phyloP scores from a whole-genome alignment of 2,797 vertebrate species.

The Notoglanidium macrostoma region DNA sequence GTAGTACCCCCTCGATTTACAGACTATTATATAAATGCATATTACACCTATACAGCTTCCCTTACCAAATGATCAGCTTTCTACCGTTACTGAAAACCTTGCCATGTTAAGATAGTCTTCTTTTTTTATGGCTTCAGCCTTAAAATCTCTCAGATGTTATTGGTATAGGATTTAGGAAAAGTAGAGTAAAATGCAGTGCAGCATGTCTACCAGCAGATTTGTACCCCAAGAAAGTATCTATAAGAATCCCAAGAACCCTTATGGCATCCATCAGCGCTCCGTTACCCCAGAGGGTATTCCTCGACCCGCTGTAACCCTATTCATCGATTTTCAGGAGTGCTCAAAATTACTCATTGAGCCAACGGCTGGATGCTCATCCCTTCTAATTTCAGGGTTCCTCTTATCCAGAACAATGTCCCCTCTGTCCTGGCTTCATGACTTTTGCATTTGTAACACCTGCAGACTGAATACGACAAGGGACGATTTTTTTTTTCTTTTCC shows the following conservation, averaged over 20 bases:
- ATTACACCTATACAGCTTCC: neutral
- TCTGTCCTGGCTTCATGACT: conserved; percentile 50
- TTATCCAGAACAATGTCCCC: conserved; percentile 39
- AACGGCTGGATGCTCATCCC: neutral
- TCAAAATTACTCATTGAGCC: neutral
- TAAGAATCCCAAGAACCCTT: neutral
- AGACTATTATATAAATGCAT: neutral
- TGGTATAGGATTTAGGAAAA: neutral
- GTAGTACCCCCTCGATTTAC: neutral
- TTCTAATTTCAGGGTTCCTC: neutral
- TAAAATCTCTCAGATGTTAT: neutral
- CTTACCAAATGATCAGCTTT: neutral
- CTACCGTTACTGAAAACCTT: neutral
- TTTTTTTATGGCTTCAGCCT: neutral
- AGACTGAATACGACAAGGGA: conserved; percentile 19
- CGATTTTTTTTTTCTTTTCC: neutral
- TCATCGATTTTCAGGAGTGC: neutral
- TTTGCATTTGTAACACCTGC: conserved; percentile 44
- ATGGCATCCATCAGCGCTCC: neutral
- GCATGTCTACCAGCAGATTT: neutral
- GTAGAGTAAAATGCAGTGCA: neutral
- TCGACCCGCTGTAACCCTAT: neutral
- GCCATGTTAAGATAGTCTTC: neutral
- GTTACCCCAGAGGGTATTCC: no score
- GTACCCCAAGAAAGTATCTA: neutral